These are phyloP conservation scores for Yponomeuta malinellus DNA, from an alignment of 2,888 invertebrate genomes.

Conservation along the genomic window DNA sequence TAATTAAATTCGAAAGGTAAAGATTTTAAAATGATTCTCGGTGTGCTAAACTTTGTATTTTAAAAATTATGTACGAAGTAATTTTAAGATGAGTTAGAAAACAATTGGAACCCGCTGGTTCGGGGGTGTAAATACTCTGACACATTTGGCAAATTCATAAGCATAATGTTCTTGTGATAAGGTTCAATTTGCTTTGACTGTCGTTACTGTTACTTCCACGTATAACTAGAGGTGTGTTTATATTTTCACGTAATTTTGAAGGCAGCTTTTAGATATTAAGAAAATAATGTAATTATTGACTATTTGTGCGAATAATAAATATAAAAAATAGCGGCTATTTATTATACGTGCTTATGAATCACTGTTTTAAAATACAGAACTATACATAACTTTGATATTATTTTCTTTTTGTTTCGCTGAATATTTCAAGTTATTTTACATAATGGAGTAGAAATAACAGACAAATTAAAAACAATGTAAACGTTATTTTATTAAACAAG, in stretches of 20 bases:
- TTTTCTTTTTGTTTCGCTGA: not conserved
- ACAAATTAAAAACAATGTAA: slow-evolving; percentile 7
- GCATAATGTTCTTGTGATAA: too few relatives aligned
- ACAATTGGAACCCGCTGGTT: too few relatives aligned
- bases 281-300: not conserved
- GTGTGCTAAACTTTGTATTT: too few relatives aligned
- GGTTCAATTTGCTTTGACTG: too few relatives aligned
- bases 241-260: not conserved
- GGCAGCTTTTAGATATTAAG: not conserved
- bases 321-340: not conserved
- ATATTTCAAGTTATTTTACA: not conserved
- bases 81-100: too few relatives aligned
- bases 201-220: too few relatives aligned
- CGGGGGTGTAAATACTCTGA: too few relatives aligned
- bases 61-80: too few relatives aligned
- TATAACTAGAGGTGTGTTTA: not conserved
- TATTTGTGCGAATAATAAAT: not conserved
- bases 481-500: slow-evolving; percentile 13
- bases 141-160: too few relatives aligned
- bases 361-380: slow-evolving; percentile 8
- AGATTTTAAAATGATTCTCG: too few relatives aligned
- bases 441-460: not conserved
- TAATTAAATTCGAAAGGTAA: too few relatives aligned
- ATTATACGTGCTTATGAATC: not conserved
- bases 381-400: not conserved